phyloP scores from a whole-genome alignment of 2,888 invertebrate genomes.

The Lithodes maja region DNA sequence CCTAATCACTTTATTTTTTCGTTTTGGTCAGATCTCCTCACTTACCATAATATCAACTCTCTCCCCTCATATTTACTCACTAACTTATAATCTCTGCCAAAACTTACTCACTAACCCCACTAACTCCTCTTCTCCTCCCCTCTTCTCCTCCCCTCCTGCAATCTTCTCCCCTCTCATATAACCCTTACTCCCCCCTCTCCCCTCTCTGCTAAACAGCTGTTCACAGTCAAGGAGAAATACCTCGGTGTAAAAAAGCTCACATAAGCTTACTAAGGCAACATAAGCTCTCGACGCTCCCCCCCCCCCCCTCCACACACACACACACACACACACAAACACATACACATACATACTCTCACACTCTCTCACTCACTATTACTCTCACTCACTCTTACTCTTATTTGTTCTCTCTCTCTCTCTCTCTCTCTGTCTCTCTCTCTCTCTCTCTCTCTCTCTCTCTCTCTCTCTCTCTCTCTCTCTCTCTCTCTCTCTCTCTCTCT shows the following conservation, averaged over 20 bases:
- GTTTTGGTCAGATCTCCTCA: neutral
- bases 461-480: neutral
- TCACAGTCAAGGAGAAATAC: constrained; percentile 32
- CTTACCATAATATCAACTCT: neutral
- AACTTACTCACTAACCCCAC: neutral
- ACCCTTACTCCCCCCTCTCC: neutral
- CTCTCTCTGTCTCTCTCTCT: neutral
- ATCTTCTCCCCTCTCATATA: neutral
- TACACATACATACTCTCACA: neutral
- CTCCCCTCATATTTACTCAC: too few relatives aligned
- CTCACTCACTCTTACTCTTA: neutral
- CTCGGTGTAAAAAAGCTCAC: constrained; percentile 7
- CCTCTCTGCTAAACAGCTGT: neutral
- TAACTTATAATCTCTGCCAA: too few relatives aligned
- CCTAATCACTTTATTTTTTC: too few relatives aligned
- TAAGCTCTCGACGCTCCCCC: neutral
- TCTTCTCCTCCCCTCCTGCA: neutral
- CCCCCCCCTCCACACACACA: neutral
- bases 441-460: neutral
- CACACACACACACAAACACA: neutral
- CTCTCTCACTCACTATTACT: neutral
- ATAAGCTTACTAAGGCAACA: constrained; percentile 23
- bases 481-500: neutral
- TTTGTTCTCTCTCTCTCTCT: neutral
- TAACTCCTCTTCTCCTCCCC: neutral